phyloP scores from a whole-genome alignment of 2,113 vertebrate genomes.

The Lampris incognitus region DNA sequence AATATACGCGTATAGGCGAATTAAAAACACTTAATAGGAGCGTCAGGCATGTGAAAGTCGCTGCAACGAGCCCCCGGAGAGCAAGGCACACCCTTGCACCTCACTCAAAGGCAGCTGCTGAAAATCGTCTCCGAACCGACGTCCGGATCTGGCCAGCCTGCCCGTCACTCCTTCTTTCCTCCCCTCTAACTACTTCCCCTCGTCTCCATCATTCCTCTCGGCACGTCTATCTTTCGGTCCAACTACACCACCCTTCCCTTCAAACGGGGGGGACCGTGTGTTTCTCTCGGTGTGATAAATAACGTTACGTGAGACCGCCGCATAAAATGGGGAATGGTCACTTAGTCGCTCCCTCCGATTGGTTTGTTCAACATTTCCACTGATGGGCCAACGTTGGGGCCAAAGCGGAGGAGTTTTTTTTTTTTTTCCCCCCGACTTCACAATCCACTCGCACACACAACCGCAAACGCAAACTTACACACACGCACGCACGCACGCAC shows the following conservation, averaged over 20 bases:
- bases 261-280: neutral
- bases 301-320: neutral
- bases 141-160: slow-evolving; percentile 20
- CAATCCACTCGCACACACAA: neutral
- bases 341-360: neutral
- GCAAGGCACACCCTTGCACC: slow-evolving; percentile 44
- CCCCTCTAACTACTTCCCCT: slow-evolving; percentile 1
- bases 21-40: slow-evolving; percentile 34
- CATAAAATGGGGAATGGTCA: neutral
- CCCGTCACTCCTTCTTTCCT: slow-evolving; percentile 14
- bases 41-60: slow-evolving; percentile 30
- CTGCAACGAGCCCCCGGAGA: slow-evolving; percentile 34
- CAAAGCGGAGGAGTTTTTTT: neutral
- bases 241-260: slow-evolving; percentile 8
- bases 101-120: slow-evolving; percentile 43
- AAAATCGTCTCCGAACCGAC: slow-evolving; percentile 22
- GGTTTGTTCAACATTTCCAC: slow-evolving; percentile 5
- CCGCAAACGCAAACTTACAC: neutral
- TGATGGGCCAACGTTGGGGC: neutral
- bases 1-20: neutral
- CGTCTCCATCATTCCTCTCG: slow-evolving; percentile 10
- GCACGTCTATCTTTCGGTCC: slow-evolving; percentile 17
- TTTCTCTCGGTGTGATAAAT: slow-evolving; percentile 12
- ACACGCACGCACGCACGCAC: slow-evolving; percentile 3
- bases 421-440: no score